Evolutionary conservation across 2,888 invertebrate species (phyloP).

Genomic region (Rhaphigaster nebulosa): DNA sequence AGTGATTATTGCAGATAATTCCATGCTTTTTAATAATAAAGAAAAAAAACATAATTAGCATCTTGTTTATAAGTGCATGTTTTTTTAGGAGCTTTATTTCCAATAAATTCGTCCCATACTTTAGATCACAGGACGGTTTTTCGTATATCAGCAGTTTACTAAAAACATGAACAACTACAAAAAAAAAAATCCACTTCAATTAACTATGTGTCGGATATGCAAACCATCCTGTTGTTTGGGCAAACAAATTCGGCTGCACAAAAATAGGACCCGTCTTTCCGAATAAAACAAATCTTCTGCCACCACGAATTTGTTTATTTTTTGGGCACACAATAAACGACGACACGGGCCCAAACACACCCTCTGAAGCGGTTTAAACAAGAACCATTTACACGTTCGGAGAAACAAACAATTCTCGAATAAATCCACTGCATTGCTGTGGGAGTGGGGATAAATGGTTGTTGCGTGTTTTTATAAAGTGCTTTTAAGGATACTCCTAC

Average conservation of each 20-base stretch:
- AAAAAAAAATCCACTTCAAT: too few relatives aligned
- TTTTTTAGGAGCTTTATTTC: too few relatives aligned
- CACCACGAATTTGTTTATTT: neutral
- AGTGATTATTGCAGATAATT: too few relatives aligned
- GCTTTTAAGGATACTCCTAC: neutral
- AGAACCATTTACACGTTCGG: slow-evolving; percentile 6
- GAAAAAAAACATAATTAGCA: too few relatives aligned
- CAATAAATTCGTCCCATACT: too few relatives aligned
- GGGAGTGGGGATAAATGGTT: neutral
- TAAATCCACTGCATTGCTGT: neutral
- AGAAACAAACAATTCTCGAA: slow-evolving; percentile 7
- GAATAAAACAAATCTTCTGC: neutral
- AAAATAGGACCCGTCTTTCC: neutral
- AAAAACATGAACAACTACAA: neutral
- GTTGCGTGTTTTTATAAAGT: slow-evolving; percentile 20
- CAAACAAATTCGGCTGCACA: neutral
- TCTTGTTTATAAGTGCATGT: too few relatives aligned
- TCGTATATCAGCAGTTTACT: neutral
- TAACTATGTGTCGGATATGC: neutral
- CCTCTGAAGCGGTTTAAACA: neutral
- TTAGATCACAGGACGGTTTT: too few relatives aligned
- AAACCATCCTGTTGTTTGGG: neutral
- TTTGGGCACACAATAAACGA: slow-evolving; percentile 1
- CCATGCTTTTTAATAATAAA: neutral
- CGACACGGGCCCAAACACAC: neutral